Base-by-base conservation (phyloP, 2,113 vertebrate species). In the Xiphophorus maculatus region DNA sequence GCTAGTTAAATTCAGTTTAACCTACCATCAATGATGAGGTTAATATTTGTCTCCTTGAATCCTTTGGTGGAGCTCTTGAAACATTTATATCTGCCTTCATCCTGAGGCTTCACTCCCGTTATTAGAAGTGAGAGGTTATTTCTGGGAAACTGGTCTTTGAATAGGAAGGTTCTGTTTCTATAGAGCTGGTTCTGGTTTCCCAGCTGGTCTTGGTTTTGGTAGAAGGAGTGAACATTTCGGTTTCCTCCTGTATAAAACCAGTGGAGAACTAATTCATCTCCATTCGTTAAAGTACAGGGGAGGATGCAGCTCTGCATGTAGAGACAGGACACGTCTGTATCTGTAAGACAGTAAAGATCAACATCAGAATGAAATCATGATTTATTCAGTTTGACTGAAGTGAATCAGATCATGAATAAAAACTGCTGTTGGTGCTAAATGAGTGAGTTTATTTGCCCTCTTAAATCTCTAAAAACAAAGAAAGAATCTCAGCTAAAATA, bases 101-200 rank as follows among this genome's bases (percentile, higher is more conserved):
- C 95, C 74, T 51, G 22, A 7, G 85, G 0, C 0, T 9, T 3
- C 51, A 93, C 63, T 0, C 79, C 12, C 4, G 0, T 86, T 48
- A 96, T 83, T 27, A 14, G 66, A 28, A 96, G 92, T 0, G 95
- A 95, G 4, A 90, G 86, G 5, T 95, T 95, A 71, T 95, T 94
- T 3, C 0, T 17, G 25, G 14, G 1, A 62, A 95, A 84, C 69
- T 90, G 71, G 27, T 89, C 17, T 0, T 29, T 28, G 67, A 93
- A 94, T 76, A 95, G 77, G 0, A 65, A 85, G 0, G 95, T 95
- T 64, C 95, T 91, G 44, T 12, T 25, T 28, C 4, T 87, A 78
- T 91, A 96, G 22, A 0, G 5, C 0, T 0, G 0, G 3, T 86
- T 2, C 84, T 95, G 93, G 0, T 0, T 0, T 0, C 0, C 0